Conservation (phyloP, 2,113 vertebrate genomes). For the Piprites chloris region DNA sequence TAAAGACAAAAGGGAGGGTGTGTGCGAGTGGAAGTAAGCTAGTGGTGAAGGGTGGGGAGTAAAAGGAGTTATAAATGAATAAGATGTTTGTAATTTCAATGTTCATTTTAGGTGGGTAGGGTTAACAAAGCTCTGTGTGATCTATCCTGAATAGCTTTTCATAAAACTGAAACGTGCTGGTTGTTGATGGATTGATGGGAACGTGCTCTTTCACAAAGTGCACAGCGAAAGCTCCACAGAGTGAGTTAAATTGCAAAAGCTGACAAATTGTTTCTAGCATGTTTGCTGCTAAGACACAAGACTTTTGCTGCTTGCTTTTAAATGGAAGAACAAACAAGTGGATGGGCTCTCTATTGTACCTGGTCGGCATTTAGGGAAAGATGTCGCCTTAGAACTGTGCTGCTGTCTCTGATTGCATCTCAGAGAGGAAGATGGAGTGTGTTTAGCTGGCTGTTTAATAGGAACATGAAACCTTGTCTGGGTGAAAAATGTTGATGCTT, state of each 20-base stretch:
- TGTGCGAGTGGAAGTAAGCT: neutral
- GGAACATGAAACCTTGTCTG: slow-evolving; percentile 32
- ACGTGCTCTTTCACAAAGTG: neutral
- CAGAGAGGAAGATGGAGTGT: neutral
- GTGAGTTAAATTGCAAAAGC: neutral
- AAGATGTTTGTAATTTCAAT: neutral
- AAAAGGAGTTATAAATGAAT: neutral
- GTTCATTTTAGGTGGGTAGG: neutral
- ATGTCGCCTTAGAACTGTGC: neutral
- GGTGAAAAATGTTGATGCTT: slow-evolving; percentile 56
- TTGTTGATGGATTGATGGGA: neutral
- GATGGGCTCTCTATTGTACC: neutral
- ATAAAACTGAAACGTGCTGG: neutral
- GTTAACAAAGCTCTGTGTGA: neutral
- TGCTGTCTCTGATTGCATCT: neutral
- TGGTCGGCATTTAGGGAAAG: neutral
- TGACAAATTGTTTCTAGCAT: neutral
- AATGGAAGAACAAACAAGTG: neutral
- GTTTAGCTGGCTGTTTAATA: neutral
- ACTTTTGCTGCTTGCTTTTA: neutral
- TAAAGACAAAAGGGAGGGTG: neutral
- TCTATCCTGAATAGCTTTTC: neutral
- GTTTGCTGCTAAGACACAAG: neutral
- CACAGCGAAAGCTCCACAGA: neutral
- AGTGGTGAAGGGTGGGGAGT: neutral